Base-by-base conservation (phyloP, 2,888 invertebrate genomes). In the Tridacna gigas region DNA sequence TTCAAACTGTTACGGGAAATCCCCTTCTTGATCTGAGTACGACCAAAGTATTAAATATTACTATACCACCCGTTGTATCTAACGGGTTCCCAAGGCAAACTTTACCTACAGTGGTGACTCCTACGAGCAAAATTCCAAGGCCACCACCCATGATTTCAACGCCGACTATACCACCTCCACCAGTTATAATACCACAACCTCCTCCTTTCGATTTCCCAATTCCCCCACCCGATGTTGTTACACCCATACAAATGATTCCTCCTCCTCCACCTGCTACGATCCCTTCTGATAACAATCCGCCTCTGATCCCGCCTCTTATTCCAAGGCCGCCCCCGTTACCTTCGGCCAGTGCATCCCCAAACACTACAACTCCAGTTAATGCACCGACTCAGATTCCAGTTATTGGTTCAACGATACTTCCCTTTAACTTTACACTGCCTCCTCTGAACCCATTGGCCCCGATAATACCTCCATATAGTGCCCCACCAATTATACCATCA, bases 351-450 rank as follows among this genome's bases (percentile, higher is more conserved):
- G 26, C 12, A 67, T 0, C 28, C 5, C 67, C 67, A 25, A 15
- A 20, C 15, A 20, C 20, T 20, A 20, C 15, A 15, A 15, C 3
- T 20, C 15, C 56, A 56, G 56, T 56, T 5, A 56, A 56, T 56
- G 11, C 9, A 15, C 22, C 65, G 13, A 56, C 15, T 20, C 18
- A 3, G 15, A 56, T 61, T 28, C 74, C 74, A 74, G 11, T 47
- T 0, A 13, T 26, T 20, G 20, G 20, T 65, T 15, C 65, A 22
- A 26, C 65, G 2, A 74, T 15, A 20, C 22, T 45, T 37, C 45
- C 61, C n/a, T 61, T 74, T 28, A 61, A 74, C 61, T 74, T 74
- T 26, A 74, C 74, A 25, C 18, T 74, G 56, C 74, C 74, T 37
- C 74, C 74, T 71, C 22, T 71, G 0, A 51, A 26, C 51, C 71